These are phyloP conservation scores for Drosophila orena DNA, from an alignment of 1,140 invertebrate genomes.

Conservation along the genomic window DNA sequence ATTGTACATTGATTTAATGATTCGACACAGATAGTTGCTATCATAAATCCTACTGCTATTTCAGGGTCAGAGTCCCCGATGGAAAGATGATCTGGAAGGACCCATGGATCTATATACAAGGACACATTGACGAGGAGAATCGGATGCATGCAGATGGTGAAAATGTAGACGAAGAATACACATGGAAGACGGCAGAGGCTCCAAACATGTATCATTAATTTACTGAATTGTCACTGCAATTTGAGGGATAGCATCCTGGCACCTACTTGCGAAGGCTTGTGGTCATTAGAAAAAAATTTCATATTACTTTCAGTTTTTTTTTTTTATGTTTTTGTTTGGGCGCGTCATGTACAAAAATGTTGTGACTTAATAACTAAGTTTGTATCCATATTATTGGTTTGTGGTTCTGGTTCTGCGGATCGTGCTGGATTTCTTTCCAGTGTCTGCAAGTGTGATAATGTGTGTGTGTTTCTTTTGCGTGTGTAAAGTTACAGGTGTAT, in stretches of 20 bases:
- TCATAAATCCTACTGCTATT: conserved; percentile 14
- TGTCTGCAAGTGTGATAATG: neutral
- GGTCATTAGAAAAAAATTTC: conserved; percentile 19
- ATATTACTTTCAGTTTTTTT: conserved; percentile 16
- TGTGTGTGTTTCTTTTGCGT: conserved; percentile 10
- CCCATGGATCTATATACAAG: conserved; percentile 22
- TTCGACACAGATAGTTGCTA: conserved; percentile 38
- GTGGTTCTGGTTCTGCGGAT: neutral
- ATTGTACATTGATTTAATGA: conserved; percentile 10
- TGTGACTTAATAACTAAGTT: conserved; percentile 54
- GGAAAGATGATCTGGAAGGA: conserved; percentile 2
- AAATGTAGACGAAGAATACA: conserved; percentile 8
- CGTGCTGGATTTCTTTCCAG: neutral
- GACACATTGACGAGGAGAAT: conserved; percentile 6
- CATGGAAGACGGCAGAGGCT: conserved; percentile 44
- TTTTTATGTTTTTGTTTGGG: conserved; percentile 2
- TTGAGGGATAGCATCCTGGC: conserved; percentile 17
- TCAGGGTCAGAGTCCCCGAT: conserved; percentile 5
- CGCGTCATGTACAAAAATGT: conserved; percentile 46
- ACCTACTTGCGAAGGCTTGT: conserved; percentile 10
- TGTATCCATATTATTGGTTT: conserved; percentile 9
- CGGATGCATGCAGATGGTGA: conserved; percentile 9
- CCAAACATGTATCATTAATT: conserved; percentile 23
- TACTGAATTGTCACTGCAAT: conserved; percentile 51
- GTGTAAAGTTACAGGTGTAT: conserved; percentile 49